Conservation (phyloP, 2,113 vertebrate species). For the Podarcis muralis region DNA sequence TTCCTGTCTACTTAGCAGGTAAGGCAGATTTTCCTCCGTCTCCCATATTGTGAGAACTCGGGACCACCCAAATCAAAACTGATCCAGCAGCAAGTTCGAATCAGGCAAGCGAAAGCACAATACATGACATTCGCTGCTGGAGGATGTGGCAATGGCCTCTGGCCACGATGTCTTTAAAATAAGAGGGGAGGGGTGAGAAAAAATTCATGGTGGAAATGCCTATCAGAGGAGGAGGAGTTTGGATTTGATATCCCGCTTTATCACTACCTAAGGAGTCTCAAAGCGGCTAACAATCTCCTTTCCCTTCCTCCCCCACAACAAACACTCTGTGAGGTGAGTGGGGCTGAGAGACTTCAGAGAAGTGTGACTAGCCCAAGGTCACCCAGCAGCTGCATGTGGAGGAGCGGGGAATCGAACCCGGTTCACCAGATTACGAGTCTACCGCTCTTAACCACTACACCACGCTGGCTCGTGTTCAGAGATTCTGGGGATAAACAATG, state of each 20-base stretch:
- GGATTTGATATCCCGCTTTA: too few relatives aligned
- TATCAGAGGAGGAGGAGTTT: background rate
- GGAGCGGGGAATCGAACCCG: too few relatives aligned
- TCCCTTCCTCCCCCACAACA: too few relatives aligned
- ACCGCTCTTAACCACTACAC: too few relatives aligned
- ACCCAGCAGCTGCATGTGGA: too few relatives aligned
- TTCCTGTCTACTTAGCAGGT: background rate
- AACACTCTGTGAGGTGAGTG: too few relatives aligned
- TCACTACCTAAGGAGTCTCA: too few relatives aligned
- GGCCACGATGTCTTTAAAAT: background rate
- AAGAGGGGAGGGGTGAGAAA: background rate
- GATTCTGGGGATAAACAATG: background rate
- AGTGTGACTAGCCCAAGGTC: too few relatives aligned
- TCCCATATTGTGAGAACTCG: background rate
- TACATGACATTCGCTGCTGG: background rate
- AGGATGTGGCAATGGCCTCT: background rate
- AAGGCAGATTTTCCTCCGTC: background rate
- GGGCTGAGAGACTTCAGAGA: too few relatives aligned
- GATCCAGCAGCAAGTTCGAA: background rate
- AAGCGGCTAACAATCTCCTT: too few relatives aligned
- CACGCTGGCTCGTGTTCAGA: background rate
- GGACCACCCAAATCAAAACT: background rate
- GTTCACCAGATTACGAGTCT: too few relatives aligned
- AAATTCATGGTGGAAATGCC: background rate
- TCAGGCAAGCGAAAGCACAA: background rate